Conservation (phyloP, 2,113 vertebrate species). For the Dipodomys merriami region DNA sequence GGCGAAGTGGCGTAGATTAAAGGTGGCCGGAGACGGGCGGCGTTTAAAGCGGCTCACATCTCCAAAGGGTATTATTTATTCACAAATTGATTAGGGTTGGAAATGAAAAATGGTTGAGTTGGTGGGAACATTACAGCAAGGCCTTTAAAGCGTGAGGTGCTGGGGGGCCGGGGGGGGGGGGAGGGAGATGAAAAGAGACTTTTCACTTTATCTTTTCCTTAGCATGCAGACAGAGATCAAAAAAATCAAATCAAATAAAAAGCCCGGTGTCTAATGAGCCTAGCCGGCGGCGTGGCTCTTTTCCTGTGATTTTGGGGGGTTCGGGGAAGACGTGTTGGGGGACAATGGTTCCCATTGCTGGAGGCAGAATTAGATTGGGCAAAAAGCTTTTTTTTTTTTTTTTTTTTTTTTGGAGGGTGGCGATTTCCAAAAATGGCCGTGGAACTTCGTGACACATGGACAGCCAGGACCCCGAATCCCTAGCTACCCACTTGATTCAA, state of each 20-base stretch:
- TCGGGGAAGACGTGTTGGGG: not conserved
- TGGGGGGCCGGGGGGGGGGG: not conserved
- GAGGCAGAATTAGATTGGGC: constrained; percentile 25
- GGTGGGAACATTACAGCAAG: constrained; percentile 88
- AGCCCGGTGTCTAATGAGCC: constrained; percentile 84
- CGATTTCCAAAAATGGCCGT: constrained; percentile 39
- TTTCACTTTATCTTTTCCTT: constrained; percentile 86
- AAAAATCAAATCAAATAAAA: constrained; percentile 64
- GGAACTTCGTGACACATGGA: not conserved
- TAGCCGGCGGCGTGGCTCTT: too few relatives aligned
- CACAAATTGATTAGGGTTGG: constrained; percentile 91
- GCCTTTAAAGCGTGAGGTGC: constrained; percentile 87
- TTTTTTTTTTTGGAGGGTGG: not conserved
- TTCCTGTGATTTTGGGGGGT: too few relatives aligned
- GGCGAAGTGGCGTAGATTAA: constrained; percentile 90
- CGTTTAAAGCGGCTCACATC: constrained; percentile 91
- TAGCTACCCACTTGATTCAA: too few relatives aligned
- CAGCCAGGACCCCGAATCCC: too few relatives aligned
- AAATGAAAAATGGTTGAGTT: constrained; percentile 91
- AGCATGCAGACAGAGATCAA: constrained; percentile 87
- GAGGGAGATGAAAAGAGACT: constrained; percentile 88
- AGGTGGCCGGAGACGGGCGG: constrained; percentile 88
- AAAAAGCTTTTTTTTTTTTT: not conserved
- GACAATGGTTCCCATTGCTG: constrained; percentile 3
- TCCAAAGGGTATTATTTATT: constrained; percentile 90